These are phyloP conservation scores for Gonatopus flavifemur DNA, from an alignment of 1,140 invertebrate species.

Conservation along the genomic window DNA sequence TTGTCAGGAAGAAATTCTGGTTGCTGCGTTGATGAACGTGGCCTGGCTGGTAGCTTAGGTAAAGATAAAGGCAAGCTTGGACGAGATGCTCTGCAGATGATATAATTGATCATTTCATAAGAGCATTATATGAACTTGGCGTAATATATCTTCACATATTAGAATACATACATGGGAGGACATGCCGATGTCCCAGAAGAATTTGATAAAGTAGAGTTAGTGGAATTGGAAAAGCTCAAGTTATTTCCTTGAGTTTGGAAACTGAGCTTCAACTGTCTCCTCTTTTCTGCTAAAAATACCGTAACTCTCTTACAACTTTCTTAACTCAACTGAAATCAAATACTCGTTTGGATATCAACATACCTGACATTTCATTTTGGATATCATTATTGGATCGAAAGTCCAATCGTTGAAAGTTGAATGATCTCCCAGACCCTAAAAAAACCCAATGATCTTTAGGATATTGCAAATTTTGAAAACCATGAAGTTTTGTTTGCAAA, in stretches of 20 bases:
- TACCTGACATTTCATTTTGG: conserved; percentile 52
- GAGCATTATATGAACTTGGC: not conserved
- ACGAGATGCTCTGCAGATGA: conserved; percentile 41
- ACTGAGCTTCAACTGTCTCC: conserved; percentile 51
- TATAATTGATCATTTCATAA: conserved; percentile 11
- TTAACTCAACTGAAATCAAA: no score
- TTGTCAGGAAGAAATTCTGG: conserved; percentile 54
- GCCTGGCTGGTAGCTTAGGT: conserved; percentile 51
- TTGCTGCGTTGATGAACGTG: conserved; percentile 39
- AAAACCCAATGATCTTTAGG: conserved; percentile 9
- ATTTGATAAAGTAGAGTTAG: conserved; percentile 48
- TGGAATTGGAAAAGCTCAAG: conserved; percentile 47
- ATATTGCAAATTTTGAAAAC: conserved; percentile 2
- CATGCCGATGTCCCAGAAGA: conserved; percentile 42
- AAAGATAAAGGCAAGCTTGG: conserved; percentile 55
- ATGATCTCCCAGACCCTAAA: conserved; percentile 45
- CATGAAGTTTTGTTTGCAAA: not conserved
- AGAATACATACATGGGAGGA: conserved; percentile 41
- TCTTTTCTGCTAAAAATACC: conserved; percentile 41
- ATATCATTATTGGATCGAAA: conserved; percentile 52
- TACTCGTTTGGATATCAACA: no score
- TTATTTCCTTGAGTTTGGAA: conserved; percentile 47
- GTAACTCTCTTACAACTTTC: conserved; percentile 9
- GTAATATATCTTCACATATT: conserved; percentile 3
- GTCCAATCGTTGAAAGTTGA: conserved; percentile 52